Evolutionary conservation across 2,888 invertebrate species (phyloP), one percentile per base, ranked within the genome.

Genomic region (Dioctria rufipes): DNA sequence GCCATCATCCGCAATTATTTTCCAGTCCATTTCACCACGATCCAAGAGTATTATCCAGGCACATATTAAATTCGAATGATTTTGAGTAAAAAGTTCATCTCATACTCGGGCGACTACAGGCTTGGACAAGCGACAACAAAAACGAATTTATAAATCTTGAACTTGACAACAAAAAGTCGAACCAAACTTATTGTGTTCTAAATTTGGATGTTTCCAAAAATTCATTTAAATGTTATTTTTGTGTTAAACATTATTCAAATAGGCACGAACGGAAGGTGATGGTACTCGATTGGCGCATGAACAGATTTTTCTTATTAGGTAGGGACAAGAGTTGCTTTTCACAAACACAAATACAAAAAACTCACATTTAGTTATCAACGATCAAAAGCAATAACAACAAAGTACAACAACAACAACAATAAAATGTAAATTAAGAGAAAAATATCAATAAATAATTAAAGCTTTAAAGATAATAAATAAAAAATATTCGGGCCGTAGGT

Each of bases 401-500:
- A 25, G 25, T 25, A 25, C 25, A 25, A 77, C 63, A 58, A 54
- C 4, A 54, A 54, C 46, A 43, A 3, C 0, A 0, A 25, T 2
- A 66, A n/a, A 66, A 66, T 9, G 13, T 66, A 43, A 66, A 43
- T 43, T 42, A n/a, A 46, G 77, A 37, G 25, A 0, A 25, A 75
- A 75, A 77, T 58, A 49, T 9, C 60, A 77, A 61, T 77, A 77
- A 77, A 63, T 77, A 77, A 77, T 77, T 40, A 77, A 77, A 66
- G 43, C 58, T 25, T 51, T 49, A 43, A 63, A 49, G 13, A 13
- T 39, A 25, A 25, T 25, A 25, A 25, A 25, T 25, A 25, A 66
- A 5, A 43, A 49, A 54, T 39, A 39, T 8, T 13, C 54, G 39
- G 13, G 40, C n/a, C 3, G 54, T 58, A 46, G 54, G 39, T 37